Percentiles rank a stretch among this genome's conserved stretches.
phyloP scores from a whole-genome alignment of 2,797 vertebrate species.

The Strix occidentalis region DNA sequence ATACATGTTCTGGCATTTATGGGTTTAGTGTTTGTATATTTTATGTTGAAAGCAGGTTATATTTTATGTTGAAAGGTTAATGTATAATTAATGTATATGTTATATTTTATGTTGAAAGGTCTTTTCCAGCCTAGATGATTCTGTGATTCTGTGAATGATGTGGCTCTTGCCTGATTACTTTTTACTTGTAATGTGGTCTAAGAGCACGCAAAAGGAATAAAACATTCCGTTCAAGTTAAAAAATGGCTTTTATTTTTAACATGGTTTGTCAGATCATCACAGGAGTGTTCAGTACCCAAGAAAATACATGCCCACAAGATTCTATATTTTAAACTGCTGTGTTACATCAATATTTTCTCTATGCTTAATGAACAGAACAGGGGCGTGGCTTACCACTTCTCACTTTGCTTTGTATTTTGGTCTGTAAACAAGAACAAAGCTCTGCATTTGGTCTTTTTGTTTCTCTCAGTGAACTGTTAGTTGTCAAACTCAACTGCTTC shows the following conservation, averaged over 20 bases:
- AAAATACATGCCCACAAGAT: background rate
- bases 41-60: background rate
- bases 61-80: too few species aligned
- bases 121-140: too few species aligned
- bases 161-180: background rate
- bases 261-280: background rate
- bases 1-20: background rate
- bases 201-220: background rate
- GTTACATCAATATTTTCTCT: background rate
- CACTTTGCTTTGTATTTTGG: background rate
- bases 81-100: too few species aligned
- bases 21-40: background rate
- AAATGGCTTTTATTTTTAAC: background rate
- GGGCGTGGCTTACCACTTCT: background rate
- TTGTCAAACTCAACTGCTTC: background rate
- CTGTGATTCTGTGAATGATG: background rate
- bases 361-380: background rate
- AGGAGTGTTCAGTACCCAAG: background rate
- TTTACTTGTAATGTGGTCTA: background rate
- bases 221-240: background rate
- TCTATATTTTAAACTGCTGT: background rate
- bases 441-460: background rate
- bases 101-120: too few species aligned
- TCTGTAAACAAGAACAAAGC: background rate
- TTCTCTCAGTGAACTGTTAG: background rate